Evolutionary conservation across 2,113 vertebrate genomes (phyloP), one percentile per base, ranked within the genome.

Genomic region (Chlamydotis undulata): DNA sequence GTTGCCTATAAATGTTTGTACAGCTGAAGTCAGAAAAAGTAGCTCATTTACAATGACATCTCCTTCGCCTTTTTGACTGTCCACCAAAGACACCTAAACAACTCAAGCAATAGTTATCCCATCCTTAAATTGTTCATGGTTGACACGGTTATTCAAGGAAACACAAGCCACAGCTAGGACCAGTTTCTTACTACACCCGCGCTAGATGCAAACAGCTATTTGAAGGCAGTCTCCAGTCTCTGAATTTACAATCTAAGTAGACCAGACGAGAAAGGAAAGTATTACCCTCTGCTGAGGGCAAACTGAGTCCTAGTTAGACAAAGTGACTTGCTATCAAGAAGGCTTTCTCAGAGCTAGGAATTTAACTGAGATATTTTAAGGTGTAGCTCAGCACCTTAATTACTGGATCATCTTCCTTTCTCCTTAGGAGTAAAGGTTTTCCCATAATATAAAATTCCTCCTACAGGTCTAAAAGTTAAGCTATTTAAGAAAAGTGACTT

Each of bases 391-490:
- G 52, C 55, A 43, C 60, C 64, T 68, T 93, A 81, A 84, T 88
- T 69, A 64, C 55, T 56, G n/a, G 35, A 77, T 49, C 37, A 53
- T 76, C 53, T 74, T 92, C 49, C 29, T 16, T 63, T 92, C 79
- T 64, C 55, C 41, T 77, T 56, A 41, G 39, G 57, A 96, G 60
- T 14, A 93, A 94, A 92, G 53, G 49, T 84, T 86, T 91, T 76
- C 43, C 53, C 8, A 29, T 26, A 56, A 69, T n/a, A 76, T 26
- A 93, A 88, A 87, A 89, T 83, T 81, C 52, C 92, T 89, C 33
- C 49, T 73, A 43, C 15, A 71, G 35, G 67, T 94, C 53, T 78
- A 39, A 91, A 92, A 95, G 89, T 90, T 93, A 94, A 90, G 70
- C 41, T 87, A 37, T 76, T 93, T 85, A 79, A 94, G 83, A 93